A percentile compares a stretch with the other conserved stretches of the same genome.
These are phyloP conservation scores for Anhinga rufa DNA, from an alignment of 2,113 vertebrate species.

Conservation along the genomic window DNA sequence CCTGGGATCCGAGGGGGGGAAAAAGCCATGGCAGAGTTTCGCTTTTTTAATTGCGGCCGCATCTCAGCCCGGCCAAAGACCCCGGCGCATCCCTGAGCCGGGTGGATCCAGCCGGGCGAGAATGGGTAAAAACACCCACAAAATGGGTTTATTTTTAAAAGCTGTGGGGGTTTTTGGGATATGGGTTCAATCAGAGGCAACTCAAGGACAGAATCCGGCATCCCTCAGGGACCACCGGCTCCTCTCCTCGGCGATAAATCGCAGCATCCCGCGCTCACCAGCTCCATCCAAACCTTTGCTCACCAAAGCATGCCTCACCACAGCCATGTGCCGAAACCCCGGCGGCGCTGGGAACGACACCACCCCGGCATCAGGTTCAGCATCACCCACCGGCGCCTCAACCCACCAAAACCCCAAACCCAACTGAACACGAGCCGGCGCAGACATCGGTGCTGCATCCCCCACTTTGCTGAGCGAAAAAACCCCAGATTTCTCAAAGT, in stretches of 20 bases:
- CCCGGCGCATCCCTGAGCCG: rapidly evolving
- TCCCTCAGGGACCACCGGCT: not conserved
- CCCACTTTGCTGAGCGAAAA: not conserved
- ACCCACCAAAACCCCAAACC: not conserved
- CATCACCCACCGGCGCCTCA: not conserved
- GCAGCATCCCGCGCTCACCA: rapidly evolving
- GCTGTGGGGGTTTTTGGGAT: rapidly evolving
- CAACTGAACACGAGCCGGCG: not conserved
- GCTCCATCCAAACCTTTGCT: not conserved
- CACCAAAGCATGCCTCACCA: rapidly evolving
- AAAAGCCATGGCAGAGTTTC: not conserved
- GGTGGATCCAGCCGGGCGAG: not conserved
- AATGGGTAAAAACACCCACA: rapidly evolving
- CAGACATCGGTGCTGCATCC: rapidly evolving
- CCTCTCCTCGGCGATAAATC: not conserved
- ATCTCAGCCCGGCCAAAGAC: not conserved
- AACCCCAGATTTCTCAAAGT: not conserved
- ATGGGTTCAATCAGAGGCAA: not conserved
- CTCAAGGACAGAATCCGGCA: not conserved
- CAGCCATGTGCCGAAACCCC: rapidly evolving
- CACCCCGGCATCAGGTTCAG: not conserved
- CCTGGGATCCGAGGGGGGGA: not conserved
- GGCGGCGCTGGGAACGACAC: rapidly evolving
- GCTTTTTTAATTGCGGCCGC: not conserved
- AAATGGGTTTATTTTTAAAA: not conserved